Percentiles rank a stretch among this genome's conserved stretches.
phyloP scores from a whole-genome alignment of 2,888 invertebrate species.

The Dicranocentrus wangi region DNA sequence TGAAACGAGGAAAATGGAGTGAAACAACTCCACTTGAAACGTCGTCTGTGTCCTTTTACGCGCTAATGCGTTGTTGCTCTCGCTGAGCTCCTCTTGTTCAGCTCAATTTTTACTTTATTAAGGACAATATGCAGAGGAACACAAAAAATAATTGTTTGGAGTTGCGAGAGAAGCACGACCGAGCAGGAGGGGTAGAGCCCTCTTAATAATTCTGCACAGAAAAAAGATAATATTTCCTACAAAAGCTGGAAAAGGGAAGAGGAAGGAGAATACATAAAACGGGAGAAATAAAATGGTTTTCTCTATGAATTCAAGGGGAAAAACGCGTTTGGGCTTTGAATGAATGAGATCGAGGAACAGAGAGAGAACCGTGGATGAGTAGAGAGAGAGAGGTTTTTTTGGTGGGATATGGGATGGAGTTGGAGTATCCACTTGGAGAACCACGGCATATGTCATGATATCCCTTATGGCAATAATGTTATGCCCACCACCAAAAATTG shows the following conservation, averaged over 20 bases:
- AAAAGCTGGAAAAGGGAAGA: slow-evolving; percentile 26
- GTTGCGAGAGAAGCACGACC: neutral
- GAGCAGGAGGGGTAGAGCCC: neutral
- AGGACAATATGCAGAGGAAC: slow-evolving; percentile 12
- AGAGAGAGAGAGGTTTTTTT: neutral
- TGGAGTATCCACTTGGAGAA: too few species aligned
- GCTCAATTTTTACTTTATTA: slow-evolving; percentile 26
- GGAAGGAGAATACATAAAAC: slow-evolving; percentile 17
- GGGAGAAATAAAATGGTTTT: slow-evolving; percentile 13
- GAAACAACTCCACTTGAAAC: slow-evolving; percentile 13
- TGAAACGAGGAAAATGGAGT: slow-evolving; percentile 24
- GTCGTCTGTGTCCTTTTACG: neutral
- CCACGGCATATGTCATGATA: neutral
- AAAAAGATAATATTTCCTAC: slow-evolving; percentile 32
- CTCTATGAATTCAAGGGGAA: slow-evolving; percentile 15
- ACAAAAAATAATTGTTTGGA: slow-evolving; percentile 10
- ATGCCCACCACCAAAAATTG: slow-evolving; percentile 27
- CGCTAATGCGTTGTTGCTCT: neutral
- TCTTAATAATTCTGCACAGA: slow-evolving; percentile 24
- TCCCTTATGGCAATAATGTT: neutral
- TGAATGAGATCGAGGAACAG: neutral
- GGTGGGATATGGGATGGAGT: neutral
- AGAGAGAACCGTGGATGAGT: neutral
- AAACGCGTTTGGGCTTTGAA: neutral
- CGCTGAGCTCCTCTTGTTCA: slow-evolving; percentile 2